phyloP scores from a whole-genome alignment of 2,113 vertebrate genomes.

The Cacatua alba region DNA sequence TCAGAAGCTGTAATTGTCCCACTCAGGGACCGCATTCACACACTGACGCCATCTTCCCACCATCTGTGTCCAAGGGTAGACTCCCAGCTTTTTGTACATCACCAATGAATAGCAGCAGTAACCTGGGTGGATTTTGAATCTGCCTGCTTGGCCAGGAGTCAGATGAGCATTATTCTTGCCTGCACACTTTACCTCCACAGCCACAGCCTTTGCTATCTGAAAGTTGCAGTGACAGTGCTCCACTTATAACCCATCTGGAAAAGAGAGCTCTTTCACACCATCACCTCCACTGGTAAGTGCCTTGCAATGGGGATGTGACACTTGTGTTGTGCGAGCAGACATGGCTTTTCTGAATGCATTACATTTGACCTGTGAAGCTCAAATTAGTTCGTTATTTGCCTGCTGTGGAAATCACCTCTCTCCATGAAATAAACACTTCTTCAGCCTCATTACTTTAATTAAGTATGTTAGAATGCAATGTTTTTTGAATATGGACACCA shows the following conservation, averaged over 20 bases:
- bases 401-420: neutral
- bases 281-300: neutral
- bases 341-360: neutral
- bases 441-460: neutral
- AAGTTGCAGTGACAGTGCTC: neutral
- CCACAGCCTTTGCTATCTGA: neutral
- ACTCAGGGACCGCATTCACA: neutral
- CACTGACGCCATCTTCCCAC: neutral
- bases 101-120: neutral
- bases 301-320: fast-evolving
- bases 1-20: neutral
- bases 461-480: fast-evolving
- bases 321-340: neutral
- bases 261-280: neutral
- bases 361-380: neutral
- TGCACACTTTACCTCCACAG: neutral
- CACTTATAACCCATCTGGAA: neutral
- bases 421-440: neutral
- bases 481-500: neutral
- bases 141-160: neutral
- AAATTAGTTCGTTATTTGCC: neutral
- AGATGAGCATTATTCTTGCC: neutral
- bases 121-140: neutral
- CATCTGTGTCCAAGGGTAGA: neutral
- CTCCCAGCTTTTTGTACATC: neutral